These are phyloP conservation scores for Cherax quadricarinatus DNA, from an alignment of 1,140 invertebrate species.

Conservation along the genomic window DNA sequence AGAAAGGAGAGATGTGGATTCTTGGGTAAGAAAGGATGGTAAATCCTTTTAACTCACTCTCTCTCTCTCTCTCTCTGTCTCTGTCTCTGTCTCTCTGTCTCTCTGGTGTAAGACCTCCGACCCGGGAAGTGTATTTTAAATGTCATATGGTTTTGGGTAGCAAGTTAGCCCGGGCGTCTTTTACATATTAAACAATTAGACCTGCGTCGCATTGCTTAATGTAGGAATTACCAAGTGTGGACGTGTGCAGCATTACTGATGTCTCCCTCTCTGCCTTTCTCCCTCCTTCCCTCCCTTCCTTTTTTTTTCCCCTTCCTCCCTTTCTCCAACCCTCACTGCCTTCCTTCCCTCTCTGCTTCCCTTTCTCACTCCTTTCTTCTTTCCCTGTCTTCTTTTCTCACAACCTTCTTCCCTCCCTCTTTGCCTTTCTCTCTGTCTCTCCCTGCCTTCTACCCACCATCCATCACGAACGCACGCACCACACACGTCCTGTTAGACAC, in stretches of 20 bases:
- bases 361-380: too few relatives aligned
- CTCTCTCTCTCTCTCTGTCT: too few relatives aligned
- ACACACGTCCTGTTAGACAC: background rate
- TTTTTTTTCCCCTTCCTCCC: background rate
- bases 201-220: constrained; percentile 55
- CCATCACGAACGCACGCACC: background rate
- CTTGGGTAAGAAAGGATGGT: too few relatives aligned
- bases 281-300: background rate
- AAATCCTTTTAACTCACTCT: too few relatives aligned
- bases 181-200: constrained; percentile 67
- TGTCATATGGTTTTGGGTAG: constrained; percentile 40
- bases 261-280: background rate
- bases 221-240: constrained; percentile 47
- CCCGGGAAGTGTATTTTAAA: constrained; percentile 38
- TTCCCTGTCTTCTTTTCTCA: too few relatives aligned
- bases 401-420: too few relatives aligned
- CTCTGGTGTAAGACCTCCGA: background rate
- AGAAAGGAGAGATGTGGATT: too few relatives aligned
- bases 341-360: too few relatives aligned
- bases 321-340: too few relatives aligned
- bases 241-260: constrained; percentile 21
- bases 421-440: too few relatives aligned
- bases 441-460: too few relatives aligned
- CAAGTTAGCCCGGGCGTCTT: constrained; percentile 45
- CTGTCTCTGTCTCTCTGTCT: too few relatives aligned